Evolutionary conservation across 92 coral and sea anemone species (phyloP), one percentile per base, ranked within the genome.

Genomic region (Metridium senile): DNA sequence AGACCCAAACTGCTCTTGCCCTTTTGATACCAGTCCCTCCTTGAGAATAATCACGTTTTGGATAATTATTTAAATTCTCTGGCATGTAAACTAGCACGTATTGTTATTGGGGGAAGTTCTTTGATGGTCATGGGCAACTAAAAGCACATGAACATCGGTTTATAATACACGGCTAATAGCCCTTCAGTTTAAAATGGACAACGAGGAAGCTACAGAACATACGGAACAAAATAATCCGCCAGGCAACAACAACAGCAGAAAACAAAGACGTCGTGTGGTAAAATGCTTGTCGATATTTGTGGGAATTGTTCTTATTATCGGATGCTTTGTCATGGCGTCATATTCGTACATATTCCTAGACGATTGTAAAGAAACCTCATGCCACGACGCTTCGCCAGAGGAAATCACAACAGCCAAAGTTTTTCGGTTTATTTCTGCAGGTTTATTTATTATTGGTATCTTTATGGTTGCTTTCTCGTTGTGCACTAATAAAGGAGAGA

Each of bases 291-390:
- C 83, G 2, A 70, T 91, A 28, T 59, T 89, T 30, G 58, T 78
- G 11, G 93, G 97, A 33, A 78, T 91, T 46, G 23, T 83, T 9
- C 58, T 84, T 46, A 89, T 91, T 63, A 78, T 90, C 0, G 78
- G 81, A 1, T 89, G 93, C 62, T 90, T 91, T 66, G 85, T 86
- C 27, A 80, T 91, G 73, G 97, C 97, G 0, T 83, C 89, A 0
- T 78, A 85, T 67, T 86, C 93, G 11, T 91, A 85, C 54, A 57
- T 85, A 23, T 77, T 91, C 20, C 74, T 91, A 33, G 90, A 90
- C 66, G 86, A 91, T 52, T 91, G 97, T 51, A 65, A 82, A 20
- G 87, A 58, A 23, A 89, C 91, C 23, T 19, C 51, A 2, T 62
- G 64, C 33, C 29, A 59, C 9, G 33, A 59, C 11, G 35, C 77